A percentile compares a stretch with the other conserved stretches of the same genome.
Conservation (phyloP, 2,113 vertebrate genomes). For the Brachyistius frenatus region DNA sequence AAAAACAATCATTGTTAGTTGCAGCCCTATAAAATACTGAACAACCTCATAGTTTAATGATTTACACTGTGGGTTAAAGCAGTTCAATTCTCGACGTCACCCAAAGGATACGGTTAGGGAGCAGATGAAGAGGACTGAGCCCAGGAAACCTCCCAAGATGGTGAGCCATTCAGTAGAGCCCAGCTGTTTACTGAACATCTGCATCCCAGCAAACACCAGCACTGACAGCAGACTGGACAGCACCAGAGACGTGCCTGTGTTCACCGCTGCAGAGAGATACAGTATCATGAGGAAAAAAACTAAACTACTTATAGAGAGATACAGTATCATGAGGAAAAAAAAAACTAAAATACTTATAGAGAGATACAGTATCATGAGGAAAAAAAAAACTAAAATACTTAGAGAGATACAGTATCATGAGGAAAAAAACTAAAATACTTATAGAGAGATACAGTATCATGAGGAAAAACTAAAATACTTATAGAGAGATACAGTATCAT, state of each 20-base stretch:
- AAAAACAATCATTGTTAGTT: too few species aligned
- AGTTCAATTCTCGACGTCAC: background rate
- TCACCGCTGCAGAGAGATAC: slow-evolving; percentile 84
- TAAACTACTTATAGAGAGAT: too few species aligned
- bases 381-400: too few species aligned
- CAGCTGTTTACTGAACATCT: slow-evolving; percentile 96
- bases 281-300: background rate
- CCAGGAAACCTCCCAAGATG: slow-evolving; percentile 94
- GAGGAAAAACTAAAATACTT: too few species aligned
- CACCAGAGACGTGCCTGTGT: slow-evolving; percentile 91
- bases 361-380: too few species aligned
- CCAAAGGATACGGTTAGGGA: slow-evolving; percentile 95
- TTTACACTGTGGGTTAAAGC: background rate
- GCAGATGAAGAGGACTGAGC: slow-evolving; percentile 93
- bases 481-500: too few species aligned
- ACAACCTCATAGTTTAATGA: background rate
- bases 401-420: too few species aligned
- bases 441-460: too few species aligned
- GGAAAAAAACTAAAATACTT: too few species aligned
- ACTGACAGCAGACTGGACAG: slow-evolving; percentile 93
- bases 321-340: too few species aligned
- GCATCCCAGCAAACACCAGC: slow-evolving; percentile 97
- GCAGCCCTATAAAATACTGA: too few species aligned
- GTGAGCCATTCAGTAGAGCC: slow-evolving; percentile 95
- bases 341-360: too few species aligned